Base-by-base conservation (phyloP, 2,888 invertebrate genomes). In the Ectobius pallidus region DNA sequence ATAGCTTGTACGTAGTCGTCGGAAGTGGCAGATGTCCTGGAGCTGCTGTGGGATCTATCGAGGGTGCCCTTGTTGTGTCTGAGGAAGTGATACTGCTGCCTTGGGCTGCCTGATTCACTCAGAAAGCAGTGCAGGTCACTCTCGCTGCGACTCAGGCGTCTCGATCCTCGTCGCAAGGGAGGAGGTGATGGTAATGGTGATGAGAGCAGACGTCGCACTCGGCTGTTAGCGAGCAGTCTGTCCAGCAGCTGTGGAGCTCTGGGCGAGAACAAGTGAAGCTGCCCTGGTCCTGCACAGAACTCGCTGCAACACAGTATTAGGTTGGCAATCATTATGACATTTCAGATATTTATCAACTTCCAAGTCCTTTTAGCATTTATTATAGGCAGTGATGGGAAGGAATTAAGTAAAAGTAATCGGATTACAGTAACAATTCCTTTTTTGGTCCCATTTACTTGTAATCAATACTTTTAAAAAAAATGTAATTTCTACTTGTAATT, bases 221-320 rank as follows among this genome's bases (percentile, higher is more conserved):
- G 65, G n/a, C 73, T 67, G 6, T 71, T 58, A n/a, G 18, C 22
- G 25, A 73, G 34, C 27, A 87, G 79, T 65, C 84, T 81, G 70
- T 85, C 83, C 11, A 87, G 77, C 14, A 88, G 79, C 67, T 81
- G 80, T 3, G 82, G 77, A 0, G 86, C 86, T 44, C 84, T 80
- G 22, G 82, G 77, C 77, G 86, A 87, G 76, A 85, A 87, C 0
- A 87, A 77, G 49, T 84, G 80, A 2, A 88, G 78, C 76, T 87
- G 86, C 0, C 87, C 87, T 2, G 85, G 80, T 7, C 87, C 87
- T n/a, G 83, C 82, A 30, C 83, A 80, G 77, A 87, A 87, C 65
- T 85, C 83, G 70, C 86, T 86, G 44, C 77, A 80, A 79, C 32
- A 73, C 58, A 20, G 62, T 34, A 34, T 34, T n/a, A n/a, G n/a